A percentile compares a stretch with the other conserved stretches of the same genome.
phyloP scores from a whole-genome alignment of 2,888 invertebrate genomes.

The Cabera pusaria region DNA sequence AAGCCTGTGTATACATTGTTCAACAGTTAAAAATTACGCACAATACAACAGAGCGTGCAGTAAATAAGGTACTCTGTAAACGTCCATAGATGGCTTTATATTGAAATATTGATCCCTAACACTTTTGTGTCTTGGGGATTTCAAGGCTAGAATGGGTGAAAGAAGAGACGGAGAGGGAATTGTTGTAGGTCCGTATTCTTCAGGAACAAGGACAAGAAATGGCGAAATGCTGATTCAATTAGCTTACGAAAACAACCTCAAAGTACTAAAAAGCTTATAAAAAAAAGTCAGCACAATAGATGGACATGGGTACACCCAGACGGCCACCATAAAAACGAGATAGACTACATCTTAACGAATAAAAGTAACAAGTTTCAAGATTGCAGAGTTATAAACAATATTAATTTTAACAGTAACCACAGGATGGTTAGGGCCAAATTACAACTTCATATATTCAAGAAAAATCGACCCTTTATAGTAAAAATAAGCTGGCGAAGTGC shows the following conservation, averaged over 20 bases:
- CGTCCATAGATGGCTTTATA: too few relatives aligned
- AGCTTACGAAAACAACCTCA: slow-evolving; percentile 1
- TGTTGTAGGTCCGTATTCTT: too few relatives aligned
- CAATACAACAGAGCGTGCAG: too few relatives aligned
- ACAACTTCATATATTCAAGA: slow-evolving; percentile 3
- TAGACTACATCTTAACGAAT: slow-evolving; percentile 22
- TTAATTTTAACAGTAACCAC: slow-evolving; percentile 28
- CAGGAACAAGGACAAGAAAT: too few relatives aligned
- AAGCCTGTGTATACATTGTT: too few relatives aligned
- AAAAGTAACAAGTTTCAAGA: slow-evolving; percentile 10
- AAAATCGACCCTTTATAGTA: not conserved
- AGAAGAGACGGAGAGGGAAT: too few relatives aligned
- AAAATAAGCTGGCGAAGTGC: not conserved
- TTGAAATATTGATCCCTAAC: too few relatives aligned
- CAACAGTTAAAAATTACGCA: too few relatives aligned
- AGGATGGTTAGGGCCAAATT: slow-evolving; percentile 24
- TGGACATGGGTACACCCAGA: slow-evolving; percentile 17
- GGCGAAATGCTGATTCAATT: not conserved
- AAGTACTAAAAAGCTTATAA: not conserved
- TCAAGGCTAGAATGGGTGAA: too few relatives aligned
- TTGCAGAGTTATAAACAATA: slow-evolving; percentile 15
- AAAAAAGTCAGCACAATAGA: not conserved
- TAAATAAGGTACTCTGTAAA: too few relatives aligned
- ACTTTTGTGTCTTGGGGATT: too few relatives aligned
- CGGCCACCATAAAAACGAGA: slow-evolving; percentile 17